A percentile compares a stretch with the other conserved stretches of the same genome.
phyloP scores from a whole-genome alignment of 2,797 vertebrate species.

The Macropodus opercularis region DNA sequence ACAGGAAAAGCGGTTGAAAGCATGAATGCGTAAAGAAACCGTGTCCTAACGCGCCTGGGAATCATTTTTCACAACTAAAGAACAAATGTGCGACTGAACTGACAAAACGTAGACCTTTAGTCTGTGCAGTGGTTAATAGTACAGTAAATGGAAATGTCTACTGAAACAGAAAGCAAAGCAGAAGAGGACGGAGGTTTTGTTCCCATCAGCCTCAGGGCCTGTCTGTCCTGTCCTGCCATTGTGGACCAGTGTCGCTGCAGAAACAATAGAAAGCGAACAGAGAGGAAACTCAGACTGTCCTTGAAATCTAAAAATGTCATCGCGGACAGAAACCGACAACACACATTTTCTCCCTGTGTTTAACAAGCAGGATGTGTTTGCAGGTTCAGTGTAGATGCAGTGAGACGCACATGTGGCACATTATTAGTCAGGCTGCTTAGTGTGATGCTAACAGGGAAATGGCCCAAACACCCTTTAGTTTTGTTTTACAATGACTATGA shows the following conservation, averaged over 20 bases:
- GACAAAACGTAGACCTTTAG: neutral
- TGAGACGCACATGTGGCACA: conserved; percentile 1
- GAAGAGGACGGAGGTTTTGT: conserved; percentile 34
- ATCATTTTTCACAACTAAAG: conserved; percentile 2
- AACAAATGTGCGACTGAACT: conserved; percentile 5
- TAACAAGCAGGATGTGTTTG: conserved; percentile 60
- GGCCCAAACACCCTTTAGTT: neutral
- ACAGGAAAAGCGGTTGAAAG: too few species aligned
- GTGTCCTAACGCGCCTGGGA: neutral
- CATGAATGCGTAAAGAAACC: too few species aligned
- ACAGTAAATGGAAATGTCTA: conserved; percentile 17
- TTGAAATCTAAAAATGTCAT: conserved; percentile 84
- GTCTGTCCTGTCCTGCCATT: conserved; percentile 39
- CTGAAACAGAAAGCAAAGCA: conserved; percentile 21
- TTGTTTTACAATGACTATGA: conserved; percentile 1
- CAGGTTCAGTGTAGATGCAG: conserved; percentile 5
- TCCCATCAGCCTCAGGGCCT: conserved; percentile 21
- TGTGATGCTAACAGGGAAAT: neutral
- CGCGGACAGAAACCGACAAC: conserved; percentile 41
- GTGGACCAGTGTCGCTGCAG: conserved; percentile 66
- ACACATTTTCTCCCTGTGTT: conserved; percentile 32
- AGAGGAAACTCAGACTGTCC: conserved; percentile 81
- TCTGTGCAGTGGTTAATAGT: conserved; percentile 1
- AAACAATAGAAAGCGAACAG: conserved; percentile 80
- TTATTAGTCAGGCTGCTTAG: conserved; percentile 12